Base-by-base conservation (phyloP, 2,113 vertebrate genomes). In the Heterotis niloticus region DNA sequence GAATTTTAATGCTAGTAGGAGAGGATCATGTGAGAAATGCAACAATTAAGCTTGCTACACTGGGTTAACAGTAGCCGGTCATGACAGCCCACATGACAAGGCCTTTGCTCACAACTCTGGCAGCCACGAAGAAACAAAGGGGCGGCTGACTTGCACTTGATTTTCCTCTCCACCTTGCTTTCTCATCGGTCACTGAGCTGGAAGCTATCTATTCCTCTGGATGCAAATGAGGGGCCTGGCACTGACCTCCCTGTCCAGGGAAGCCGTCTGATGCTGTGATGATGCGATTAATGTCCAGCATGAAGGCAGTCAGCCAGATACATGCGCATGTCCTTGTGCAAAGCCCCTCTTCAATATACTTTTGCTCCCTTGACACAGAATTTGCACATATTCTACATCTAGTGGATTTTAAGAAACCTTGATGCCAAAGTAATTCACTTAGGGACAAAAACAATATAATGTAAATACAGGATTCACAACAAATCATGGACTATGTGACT, bases 111-210 rank as follows among this genome's bases (percentile, higher is more conserved):
- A 68, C 20, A 29, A 18, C 76, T 57, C 51, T 10, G 17, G 62
- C 24, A 28, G 44, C 28, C 44, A 51, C 28, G 34, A n/a, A 66
- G 4, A 64, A 9, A 60, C 56, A 71, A 54, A 78, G 24, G 23
- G 13, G 17, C 16, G 10, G 57, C 9, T 64, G 56, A 57, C 9
- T n/a, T 67, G 20, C 23, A 29, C 10, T 13, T 59, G 51, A 75
- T 67, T 75, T 80, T 24, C 23, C 72, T 65, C 44, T 75, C 34
- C 18, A 26, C 52, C 51, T 64, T 51, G 14, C 12, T 64, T 72
- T 70, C 68, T 64, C 18, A 24, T 26, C 56, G 52, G 51, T 54
- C 51, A 23, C 52, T 66, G 59, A 64, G 59, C 69, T 12, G 14
- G 59, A 74, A 24, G n/a, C 57, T 18, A 44, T 79, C 78, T 62